These are phyloP conservation scores for Drosophila rubida DNA, from an alignment of 2,888 invertebrate species.

Conservation along the genomic window DNA sequence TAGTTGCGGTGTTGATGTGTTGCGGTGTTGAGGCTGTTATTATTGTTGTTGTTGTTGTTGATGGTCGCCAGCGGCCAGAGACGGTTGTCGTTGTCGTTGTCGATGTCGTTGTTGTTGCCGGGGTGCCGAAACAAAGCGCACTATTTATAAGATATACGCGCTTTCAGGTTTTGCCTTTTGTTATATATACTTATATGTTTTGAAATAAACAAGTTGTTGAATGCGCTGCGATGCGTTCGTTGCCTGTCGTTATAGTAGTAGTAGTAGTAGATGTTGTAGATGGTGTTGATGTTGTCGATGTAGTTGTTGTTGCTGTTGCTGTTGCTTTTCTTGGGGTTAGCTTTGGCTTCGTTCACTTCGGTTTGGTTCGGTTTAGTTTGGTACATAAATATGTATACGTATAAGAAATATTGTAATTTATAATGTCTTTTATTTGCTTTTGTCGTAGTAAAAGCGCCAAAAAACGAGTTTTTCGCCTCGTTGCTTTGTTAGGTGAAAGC, in stretches of 20 bases:
- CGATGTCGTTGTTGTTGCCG: constrained; percentile 20
- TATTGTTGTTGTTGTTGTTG: constrained; percentile 21
- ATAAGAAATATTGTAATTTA: constrained; percentile 62
- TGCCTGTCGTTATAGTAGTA: neutral
- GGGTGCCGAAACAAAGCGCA: constrained; percentile 76
- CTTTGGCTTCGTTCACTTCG: constrained; percentile 34
- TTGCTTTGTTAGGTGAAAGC: constrained; percentile 68
- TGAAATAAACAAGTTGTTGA: constrained; percentile 80
- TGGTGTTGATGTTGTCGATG: neutral
- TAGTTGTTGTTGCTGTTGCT: neutral
- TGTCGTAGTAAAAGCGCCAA: constrained; percentile 50
- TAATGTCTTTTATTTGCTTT: constrained; percentile 63
- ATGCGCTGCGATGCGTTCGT: constrained; percentile 61
- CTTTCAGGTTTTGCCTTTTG: constrained; percentile 65
- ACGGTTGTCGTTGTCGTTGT: constrained; percentile 17
- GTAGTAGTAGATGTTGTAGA: neutral
- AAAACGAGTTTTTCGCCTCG: constrained; percentile 57
- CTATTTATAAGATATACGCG: constrained; percentile 70
- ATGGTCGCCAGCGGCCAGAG: constrained; percentile 21
- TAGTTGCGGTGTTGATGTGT: constrained; percentile 11
- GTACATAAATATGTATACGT: constrained; percentile 21
- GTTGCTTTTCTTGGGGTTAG: constrained; percentile 40
- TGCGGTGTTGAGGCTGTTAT: constrained; percentile 20
- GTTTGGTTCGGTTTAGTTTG: constrained; percentile 22
- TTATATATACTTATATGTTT: constrained; percentile 72